These are phyloP conservation scores for Aythya baeri DNA, from an alignment of 2,113 vertebrate species.

Conservation along the genomic window DNA sequence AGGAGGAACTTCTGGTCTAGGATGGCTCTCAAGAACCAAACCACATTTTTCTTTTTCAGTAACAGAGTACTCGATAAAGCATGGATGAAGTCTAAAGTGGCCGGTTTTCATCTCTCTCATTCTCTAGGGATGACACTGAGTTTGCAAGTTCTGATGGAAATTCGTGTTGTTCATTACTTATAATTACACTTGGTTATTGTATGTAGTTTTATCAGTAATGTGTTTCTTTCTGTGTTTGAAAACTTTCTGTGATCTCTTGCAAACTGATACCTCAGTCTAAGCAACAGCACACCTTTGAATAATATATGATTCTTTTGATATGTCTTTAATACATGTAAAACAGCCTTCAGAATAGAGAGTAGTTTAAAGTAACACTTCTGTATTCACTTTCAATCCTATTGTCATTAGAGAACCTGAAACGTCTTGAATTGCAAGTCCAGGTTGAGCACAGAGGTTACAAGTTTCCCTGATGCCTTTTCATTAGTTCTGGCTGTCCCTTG, in stretches of 20 bases:
- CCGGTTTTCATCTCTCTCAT: background rate
- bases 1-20: background rate
- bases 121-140: background rate
- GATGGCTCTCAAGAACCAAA: background rate
- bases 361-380: background rate
- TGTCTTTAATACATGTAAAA: constrained; percentile 8
- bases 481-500: background rate
- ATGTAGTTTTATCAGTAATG: background rate
- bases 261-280: constrained; percentile 31
- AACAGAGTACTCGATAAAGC: background rate
- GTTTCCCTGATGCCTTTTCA: fast-evolving
- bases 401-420: background rate
- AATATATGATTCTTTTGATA: constrained; percentile 3
- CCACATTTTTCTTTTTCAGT: background rate
- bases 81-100: background rate
- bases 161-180: background rate
- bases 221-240: constrained; percentile 50
- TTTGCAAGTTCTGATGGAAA: background rate
- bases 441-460: background rate
- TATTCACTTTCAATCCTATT: background rate
- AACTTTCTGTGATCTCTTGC: constrained; percentile 43
- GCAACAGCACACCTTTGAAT: constrained; percentile 15
- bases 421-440: background rate
- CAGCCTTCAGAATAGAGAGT: constrained; percentile 8
- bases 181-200: background rate